Base-by-base conservation (phyloP, 2,113 vertebrate species). In the Tyrannus savana region DNA sequence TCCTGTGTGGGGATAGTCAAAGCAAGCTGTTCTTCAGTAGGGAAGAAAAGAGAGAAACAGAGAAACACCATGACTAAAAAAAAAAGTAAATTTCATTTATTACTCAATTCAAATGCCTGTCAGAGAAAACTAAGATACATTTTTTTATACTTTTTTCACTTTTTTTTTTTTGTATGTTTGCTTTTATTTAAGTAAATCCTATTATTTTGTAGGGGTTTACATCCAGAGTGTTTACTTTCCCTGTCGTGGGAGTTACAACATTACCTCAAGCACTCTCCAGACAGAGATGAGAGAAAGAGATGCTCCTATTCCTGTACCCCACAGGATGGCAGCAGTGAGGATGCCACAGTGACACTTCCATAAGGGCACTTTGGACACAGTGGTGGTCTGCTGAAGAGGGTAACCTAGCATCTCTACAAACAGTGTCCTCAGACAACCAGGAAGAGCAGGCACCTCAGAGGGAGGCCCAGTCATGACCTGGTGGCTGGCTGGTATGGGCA, bases 401-500 rank as follows among this genome's bases (percentile, higher is more conserved):
- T 55, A 44, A 50, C 31, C 30, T 7, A 64, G 35, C 21, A 59
- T 33, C n/a, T 69, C 44, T 55, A 52, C 24, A 62, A 58, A 19
- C 8, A 2, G 19, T 41, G 35, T 16, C 23, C 37, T 77, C 1
- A 1, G 37, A 37, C 27, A 72, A 2, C 4, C 1, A 5, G 21
- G 28, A 66, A 82, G 25, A 37, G 35, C 78, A 4, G 12, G 23
- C 41, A 66, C 3, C 19, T 49, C 41, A 16, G 1, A 0, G 21
- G 37, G 21, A 69, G 14, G 24, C 7, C 30, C 42, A 30, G 30
- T 31, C 42, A 24, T 18, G 41, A 27, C 17, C 9, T 75, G 37
- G 30, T 35, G 42, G 37, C 35, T 77, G 39, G 6, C 31, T 84
- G 47, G 13, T 67, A 24, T 37, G n/a, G 41, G 12, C 27, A 84